These are phyloP conservation scores for Steatocranus sp. DNA, from an alignment of 2,797 vertebrate species.

Conservation along the genomic window DNA sequence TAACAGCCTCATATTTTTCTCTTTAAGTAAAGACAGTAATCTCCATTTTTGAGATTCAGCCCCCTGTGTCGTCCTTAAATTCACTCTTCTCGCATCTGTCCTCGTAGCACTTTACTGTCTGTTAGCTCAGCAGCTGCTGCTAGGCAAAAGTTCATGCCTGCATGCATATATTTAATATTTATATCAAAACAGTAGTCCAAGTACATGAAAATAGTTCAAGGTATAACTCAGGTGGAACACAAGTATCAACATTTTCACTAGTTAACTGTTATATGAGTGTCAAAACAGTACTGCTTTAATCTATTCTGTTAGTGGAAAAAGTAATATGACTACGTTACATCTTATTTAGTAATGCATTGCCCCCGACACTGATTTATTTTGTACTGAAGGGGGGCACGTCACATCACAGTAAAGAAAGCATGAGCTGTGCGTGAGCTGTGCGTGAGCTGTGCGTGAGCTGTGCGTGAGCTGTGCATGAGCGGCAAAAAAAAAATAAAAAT, in stretches of 20 bases:
- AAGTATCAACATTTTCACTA: slow-evolving; percentile 17
- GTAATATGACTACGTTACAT: slow-evolving; percentile 24
- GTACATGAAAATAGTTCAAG: slow-evolving; percentile 8
- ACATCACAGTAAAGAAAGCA: slow-evolving; percentile 25
- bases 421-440: slow-evolving; percentile 4
- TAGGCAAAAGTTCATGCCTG: slow-evolving; percentile 34
- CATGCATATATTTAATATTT: slow-evolving; percentile 47
- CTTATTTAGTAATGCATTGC: slow-evolving; percentile 6
- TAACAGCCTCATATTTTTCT: not conserved
- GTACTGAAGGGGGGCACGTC: not conserved
- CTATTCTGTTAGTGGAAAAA: slow-evolving; percentile 37
- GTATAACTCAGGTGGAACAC: slow-evolving; percentile 22
- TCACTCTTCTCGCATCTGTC: not conserved
- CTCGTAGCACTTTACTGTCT: not conserved
- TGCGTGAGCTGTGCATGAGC: slow-evolving; percentile 2
- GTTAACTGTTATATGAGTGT: slow-evolving; percentile 15
- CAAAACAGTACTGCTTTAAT: slow-evolving; percentile 16
- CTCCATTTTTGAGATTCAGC: not conserved
- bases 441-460: slow-evolving; percentile 5
- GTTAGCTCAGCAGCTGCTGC: slow-evolving; percentile 28
- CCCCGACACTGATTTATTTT: not conserved
- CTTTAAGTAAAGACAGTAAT: not conserved
- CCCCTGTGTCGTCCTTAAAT: not conserved
- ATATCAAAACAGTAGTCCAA: slow-evolving; percentile 29
- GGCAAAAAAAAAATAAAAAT: not conserved